These are phyloP conservation scores for Drosophila insularis DNA, from an alignment of 1,140 invertebrate genomes.

Conservation along the genomic window DNA sequence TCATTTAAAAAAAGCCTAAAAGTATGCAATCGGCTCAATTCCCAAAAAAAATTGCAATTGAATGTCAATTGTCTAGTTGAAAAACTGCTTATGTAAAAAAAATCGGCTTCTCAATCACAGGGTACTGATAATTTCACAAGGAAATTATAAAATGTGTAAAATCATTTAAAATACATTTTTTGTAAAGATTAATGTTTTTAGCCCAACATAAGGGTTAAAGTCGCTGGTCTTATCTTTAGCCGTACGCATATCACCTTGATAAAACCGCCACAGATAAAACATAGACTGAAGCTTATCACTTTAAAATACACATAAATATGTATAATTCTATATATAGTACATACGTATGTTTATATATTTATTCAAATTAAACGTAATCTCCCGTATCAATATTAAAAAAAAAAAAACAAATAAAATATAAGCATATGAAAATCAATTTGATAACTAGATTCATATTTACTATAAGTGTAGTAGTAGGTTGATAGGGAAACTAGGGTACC, in stretches of 20 bases:
- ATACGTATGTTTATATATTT: neutral
- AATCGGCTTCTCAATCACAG: no score
- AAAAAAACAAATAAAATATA: neutral
- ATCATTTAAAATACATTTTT: no score
- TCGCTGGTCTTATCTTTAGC: neutral
- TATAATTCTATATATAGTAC: neutral
- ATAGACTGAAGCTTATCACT: conserved; percentile 27
- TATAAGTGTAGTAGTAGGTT: neutral
- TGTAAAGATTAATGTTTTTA: no score
- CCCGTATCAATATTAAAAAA: neutral
- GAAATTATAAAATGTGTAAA: no score
- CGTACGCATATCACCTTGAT: neutral
- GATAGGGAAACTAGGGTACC: conserved; percentile 46
- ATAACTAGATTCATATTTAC: conserved; percentile 4
- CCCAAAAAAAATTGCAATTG: no score
- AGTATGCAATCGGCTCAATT: no score
- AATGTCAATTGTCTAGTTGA: no score
- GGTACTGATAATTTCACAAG: no score
- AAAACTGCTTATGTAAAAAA: no score
- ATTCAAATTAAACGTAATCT: conserved; percentile 3
- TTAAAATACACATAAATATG: conserved; percentile 29
- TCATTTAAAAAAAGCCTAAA: no score
- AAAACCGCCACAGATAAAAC: neutral
- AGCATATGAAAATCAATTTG: neutral
- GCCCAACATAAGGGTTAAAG: neutral